Base-by-base conservation (phyloP, 2,797 vertebrate genomes). In the Gallirallus australis region DNA sequence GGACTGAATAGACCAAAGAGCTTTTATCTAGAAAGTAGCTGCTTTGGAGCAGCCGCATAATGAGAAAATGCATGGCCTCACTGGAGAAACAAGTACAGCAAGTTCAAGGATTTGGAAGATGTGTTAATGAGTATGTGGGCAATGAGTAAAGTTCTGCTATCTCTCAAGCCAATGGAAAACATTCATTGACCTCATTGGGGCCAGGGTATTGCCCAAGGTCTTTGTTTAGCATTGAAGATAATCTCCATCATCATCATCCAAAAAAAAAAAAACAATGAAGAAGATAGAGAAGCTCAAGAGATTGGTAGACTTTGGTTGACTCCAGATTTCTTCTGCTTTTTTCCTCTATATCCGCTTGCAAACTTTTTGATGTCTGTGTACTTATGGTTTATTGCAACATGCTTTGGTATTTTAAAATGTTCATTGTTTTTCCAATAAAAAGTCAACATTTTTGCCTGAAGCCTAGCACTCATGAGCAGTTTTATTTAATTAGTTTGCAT, bases 401-500 rank as follows among this genome's bases (percentile, higher is more conserved):
- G 57, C 88, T 89, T 66, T 45, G 66, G 35, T 85, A 95, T 91
- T 94, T 45, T 89, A 4, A 83, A 83, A 78, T 83, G 68, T 65
- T 90, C 45, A 53, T 33, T 84, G 82, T 57, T 94, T 93, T 95
- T 85, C 42, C 65, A 95, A 95, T 90, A 96, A 94, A 75, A 82
- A 82, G 23, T 11, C 7, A 90, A 89, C 90, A 85, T 45, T 82
- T 84, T 70, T 85, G 30, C 60, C 50, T 30, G 42, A 82, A 94
- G 31, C 30, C 19, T 63, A 86, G 40, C 20, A 31, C 14, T 94
- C 33, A 10, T 24, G 15, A 95, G 18, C 52, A 54, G 16, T 82
- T 85, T 89, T 89, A 65, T 91, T 92, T 88, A 52, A 81, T 87
- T 59, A 59, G 53, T 76, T 86, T 45, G 15, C 66, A 56, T 30